These are phyloP conservation scores for Drosophila cardini DNA, from an alignment of 1,140 invertebrate genomes.

Conservation along the genomic window DNA sequence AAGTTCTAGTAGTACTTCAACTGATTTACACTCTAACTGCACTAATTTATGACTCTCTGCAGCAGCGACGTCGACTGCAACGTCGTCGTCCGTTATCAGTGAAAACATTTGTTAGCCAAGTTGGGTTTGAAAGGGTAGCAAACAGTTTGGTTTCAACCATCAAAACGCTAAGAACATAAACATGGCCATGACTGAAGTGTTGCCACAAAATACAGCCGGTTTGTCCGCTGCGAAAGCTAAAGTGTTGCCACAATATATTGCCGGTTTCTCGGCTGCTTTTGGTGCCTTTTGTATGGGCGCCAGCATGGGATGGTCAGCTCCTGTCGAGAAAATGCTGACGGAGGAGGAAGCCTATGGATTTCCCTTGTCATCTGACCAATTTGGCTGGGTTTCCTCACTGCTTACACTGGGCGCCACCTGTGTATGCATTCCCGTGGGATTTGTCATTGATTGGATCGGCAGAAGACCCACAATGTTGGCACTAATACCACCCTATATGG, in stretches of 20 bases:
- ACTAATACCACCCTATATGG: constrained; percentile 87
- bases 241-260: constrained; percentile 70
- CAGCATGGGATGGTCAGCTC: constrained; percentile 89
- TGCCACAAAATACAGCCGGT: constrained; percentile 24
- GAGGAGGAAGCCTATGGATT: constrained; percentile 84
- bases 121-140: constrained; percentile 21
- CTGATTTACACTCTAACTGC: neutral
- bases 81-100: constrained; percentile 38
- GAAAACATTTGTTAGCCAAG: constrained; percentile 54
- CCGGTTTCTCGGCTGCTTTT: constrained; percentile 85
- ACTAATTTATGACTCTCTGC: neutral
- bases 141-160: constrained; percentile 53
- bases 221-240: constrained; percentile 40
- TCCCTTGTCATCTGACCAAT: constrained; percentile 59
- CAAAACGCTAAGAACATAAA: constrained; percentile 22
- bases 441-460: constrained; percentile 89
- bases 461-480: constrained; percentile 88
- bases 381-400: constrained; percentile 72
- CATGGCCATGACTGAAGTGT: neutral
- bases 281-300: constrained; percentile 88
- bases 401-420: constrained; percentile 85
- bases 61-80: neutral
- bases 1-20: no score
- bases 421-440: constrained; percentile 88
- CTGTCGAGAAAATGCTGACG: constrained; percentile 85